Percentiles rank a stretch among this genome's conserved stretches.
Evolutionary conservation across 2,888 invertebrate species (phyloP).

Genomic region (Crepidodera aurea): DNA sequence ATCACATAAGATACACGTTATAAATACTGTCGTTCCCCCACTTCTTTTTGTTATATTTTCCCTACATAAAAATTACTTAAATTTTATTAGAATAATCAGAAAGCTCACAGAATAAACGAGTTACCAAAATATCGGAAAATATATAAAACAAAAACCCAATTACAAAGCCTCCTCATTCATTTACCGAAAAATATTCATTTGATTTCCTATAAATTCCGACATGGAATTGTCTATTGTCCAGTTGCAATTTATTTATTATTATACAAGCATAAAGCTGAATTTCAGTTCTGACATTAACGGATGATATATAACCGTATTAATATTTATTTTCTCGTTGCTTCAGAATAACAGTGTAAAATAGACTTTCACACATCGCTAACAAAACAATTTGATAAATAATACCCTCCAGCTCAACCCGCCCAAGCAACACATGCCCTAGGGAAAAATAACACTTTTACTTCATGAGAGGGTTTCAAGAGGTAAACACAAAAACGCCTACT

Average conservation of each 20-base stretch:
- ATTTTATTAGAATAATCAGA: no score
- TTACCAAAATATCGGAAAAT: no score
- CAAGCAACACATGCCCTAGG: background rate
- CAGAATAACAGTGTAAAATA: background rate
- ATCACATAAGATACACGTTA: no score
- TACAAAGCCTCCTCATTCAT: no score
- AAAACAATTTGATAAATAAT: conserved; percentile 16
- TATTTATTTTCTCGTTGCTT: conserved; percentile 3
- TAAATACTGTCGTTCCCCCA: no score
- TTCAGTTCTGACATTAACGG: background rate
- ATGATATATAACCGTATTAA: conserved; percentile 1
- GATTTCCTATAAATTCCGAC: background rate
- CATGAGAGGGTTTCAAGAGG: conserved; percentile 5
- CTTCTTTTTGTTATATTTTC: no score
- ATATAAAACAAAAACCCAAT: no score
- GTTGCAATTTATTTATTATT: background rate
- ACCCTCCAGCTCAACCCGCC: background rate
- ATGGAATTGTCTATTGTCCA: background rate
- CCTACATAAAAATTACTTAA: no score
- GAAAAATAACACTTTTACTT: conserved; percentile 13
- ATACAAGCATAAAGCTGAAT: background rate
- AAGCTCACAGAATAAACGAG: no score
- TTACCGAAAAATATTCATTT: background rate
- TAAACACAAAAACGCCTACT: background rate
- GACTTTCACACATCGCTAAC: conserved; percentile 8